Conservation (phyloP, 2,113 vertebrate species). For the Notothenia coriiceps region DNA sequence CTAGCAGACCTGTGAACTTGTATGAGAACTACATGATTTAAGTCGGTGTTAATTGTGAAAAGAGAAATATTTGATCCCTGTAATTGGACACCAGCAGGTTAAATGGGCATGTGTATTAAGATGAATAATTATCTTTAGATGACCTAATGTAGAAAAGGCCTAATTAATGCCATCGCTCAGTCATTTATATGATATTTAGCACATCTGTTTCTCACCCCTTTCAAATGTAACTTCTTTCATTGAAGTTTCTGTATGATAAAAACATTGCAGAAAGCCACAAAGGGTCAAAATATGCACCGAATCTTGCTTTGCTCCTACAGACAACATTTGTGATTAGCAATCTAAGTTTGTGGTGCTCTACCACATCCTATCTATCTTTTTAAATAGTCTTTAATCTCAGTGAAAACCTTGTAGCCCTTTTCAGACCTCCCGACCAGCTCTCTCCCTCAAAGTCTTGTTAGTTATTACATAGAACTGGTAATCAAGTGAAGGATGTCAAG, state of each 20-base stretch:
- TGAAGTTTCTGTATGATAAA: too few relatives aligned
- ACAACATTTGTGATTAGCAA: conserved; percentile 11
- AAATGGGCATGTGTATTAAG: background rate
- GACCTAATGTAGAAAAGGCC: background rate
- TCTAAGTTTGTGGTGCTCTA: background rate
- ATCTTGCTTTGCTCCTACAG: conserved; percentile 11
- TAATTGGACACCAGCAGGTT: too few relatives aligned
- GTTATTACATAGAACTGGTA: conserved; percentile 58
- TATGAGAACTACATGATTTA: background rate
- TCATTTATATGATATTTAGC: background rate
- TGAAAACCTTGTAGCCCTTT: background rate
- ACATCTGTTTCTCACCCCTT: background rate
- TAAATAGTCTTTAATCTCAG: background rate
- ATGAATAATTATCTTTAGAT: background rate
- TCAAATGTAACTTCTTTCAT: background rate
- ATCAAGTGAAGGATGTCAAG: conserved; percentile 57
- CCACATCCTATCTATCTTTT: conserved; percentile 2
- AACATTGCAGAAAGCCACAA: background rate
- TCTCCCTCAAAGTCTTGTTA: conserved; percentile 31
- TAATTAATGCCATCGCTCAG: background rate
- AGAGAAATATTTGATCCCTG: background rate
- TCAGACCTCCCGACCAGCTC: background rate
- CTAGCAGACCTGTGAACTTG: too few relatives aligned
- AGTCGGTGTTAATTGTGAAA: background rate
- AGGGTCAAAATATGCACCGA: background rate